Base-by-base conservation (phyloP, 2,888 invertebrate species). In the Ormyrus labotus region DNA sequence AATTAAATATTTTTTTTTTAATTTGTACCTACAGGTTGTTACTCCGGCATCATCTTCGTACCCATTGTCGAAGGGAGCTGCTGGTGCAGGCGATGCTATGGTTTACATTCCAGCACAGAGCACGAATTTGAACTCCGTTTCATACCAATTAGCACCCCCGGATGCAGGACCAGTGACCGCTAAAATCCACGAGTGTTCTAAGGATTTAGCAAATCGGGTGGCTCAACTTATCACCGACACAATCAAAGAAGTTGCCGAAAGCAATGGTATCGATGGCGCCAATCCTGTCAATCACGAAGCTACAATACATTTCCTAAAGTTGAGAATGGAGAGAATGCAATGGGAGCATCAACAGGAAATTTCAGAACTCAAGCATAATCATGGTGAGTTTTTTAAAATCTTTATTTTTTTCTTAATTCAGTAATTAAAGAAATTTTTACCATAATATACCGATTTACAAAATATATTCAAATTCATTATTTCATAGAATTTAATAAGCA, bases 301-400 rank as follows among this genome's bases (percentile, higher is more conserved):
- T 0, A 93, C 93, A 58, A 90, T 94, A 73, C 92, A 94, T 47
- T 89, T 92, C 5, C 89, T 96, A 6, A 93, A 93, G 84, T 87
- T 95, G 83, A 95, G 96, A 90, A 91, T 96, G 69, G 96, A 96
- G 87, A 93, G 94, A 70, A 89, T 93, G 82, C 93, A 93, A 84
- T 95, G 96, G 93, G 92, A 93, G 61, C 95, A 96, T 85, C 93
- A 94, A 78, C 94, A 96, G 84, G 95, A 96, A 90, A 86, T 97
- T 2, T 91, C 92, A 0, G 96, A 96, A 86, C 87, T 96, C 13
- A 95, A 95, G 88, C 94, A 95, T 84, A 95, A 94, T 86, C 92
- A 93, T 77, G 94, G 95, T 95, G 87, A 86, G 85, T 70, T 60
- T 58, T 55, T 6, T 9, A 5, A 8, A 19, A 51, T 8, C 80